phyloP scores from a whole-genome alignment of 1,140 invertebrate genomes.

The Cotesia typhae region DNA sequence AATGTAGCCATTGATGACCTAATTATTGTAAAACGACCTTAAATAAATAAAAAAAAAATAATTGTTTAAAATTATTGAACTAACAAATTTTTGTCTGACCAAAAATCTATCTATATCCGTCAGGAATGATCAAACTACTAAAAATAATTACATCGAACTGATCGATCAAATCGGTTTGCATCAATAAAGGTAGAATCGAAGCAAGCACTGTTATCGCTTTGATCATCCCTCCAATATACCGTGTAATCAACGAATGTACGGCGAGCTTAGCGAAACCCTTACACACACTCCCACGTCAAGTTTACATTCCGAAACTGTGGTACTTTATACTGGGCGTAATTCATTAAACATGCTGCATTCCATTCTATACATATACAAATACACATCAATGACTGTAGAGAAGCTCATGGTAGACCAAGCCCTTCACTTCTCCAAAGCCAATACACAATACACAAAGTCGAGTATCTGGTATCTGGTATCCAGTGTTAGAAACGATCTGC shows the following conservation, averaged over 20 bases:
- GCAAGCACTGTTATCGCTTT: neutral
- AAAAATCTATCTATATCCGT: too few species aligned
- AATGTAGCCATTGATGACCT: too few species aligned
- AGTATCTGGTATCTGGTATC: neutral
- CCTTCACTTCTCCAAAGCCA: conserved; percentile 5
- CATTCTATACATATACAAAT: too few species aligned
- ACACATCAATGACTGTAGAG: too few species aligned
- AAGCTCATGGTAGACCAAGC: neutral
- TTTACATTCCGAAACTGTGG: conserved; percentile 2
- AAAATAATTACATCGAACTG: neutral
- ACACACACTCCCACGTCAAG: neutral
- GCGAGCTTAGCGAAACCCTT: neutral
- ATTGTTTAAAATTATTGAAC: too few species aligned
- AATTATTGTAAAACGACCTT: too few species aligned
- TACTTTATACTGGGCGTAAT: neutral
- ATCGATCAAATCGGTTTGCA: neutral
- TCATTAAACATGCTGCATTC: neutral
- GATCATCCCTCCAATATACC: conserved; percentile 12
- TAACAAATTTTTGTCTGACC: too few species aligned
- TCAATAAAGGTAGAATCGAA: neutral
- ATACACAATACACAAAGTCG: conserved; percentile 41
- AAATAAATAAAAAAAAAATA: too few species aligned
- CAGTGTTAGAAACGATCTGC: conserved; percentile 41
- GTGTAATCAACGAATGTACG: neutral
- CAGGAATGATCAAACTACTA: neutral